phyloP scores from a whole-genome alignment of 2,113 vertebrate species.

The Eublepharis macularius region DNA sequence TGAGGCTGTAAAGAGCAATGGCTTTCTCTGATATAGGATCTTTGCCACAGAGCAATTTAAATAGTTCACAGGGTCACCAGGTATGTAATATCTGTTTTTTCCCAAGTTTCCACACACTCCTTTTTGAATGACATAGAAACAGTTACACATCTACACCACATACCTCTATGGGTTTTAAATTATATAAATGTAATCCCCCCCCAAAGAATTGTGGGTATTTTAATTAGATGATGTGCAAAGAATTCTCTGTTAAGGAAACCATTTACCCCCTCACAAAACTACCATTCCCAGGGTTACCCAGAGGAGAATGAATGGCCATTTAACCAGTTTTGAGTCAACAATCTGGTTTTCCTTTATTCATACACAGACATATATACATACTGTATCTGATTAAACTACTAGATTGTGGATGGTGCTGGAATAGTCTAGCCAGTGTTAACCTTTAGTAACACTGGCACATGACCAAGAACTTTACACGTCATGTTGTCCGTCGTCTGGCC shows the following conservation, averaged over 20 bases:
- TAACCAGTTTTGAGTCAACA: neutral
- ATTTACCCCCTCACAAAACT: too few relatives aligned
- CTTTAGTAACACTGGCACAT: neutral
- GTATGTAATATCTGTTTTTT: neutral
- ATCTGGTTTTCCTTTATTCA: neutral
- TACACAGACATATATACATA: neutral
- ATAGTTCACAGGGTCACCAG: neutral
- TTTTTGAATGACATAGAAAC: neutral
- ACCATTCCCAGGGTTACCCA: neutral
- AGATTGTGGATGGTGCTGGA: neutral
- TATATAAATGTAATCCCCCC: neutral
- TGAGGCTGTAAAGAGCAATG: neutral
- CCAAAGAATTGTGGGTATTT: neutral
- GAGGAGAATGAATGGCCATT: neutral
- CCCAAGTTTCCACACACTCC: neutral
- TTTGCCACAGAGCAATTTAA: neutral
- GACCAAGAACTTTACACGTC: conserved; percentile 17
- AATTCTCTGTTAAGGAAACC: neutral
- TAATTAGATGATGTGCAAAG: neutral
- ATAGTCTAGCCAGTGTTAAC: neutral
- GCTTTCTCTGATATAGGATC: neutral
- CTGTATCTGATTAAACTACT: neutral
- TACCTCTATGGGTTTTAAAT: neutral
- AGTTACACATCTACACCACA: neutral
- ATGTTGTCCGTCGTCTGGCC: conserved; percentile 3